Percentiles rank a stretch among this genome's conserved stretches.
Conservation (phyloP, 1,140 invertebrate species). For the Ephestia elutella region DNA sequence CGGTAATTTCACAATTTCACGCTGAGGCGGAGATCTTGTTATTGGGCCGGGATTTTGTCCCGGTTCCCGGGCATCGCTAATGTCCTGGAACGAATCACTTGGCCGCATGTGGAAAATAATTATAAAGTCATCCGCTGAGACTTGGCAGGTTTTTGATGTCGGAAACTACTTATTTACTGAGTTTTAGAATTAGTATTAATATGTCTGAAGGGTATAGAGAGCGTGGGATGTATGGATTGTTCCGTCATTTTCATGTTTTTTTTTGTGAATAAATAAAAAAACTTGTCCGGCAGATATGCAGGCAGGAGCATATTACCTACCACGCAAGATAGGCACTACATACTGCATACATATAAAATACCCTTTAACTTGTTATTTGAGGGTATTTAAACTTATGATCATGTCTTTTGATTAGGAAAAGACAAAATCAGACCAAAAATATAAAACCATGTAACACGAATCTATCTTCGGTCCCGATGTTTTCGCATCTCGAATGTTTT, state of each 20-base stretch:
- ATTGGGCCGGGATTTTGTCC: constrained; percentile 50
- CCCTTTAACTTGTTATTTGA: no score
- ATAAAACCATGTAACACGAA: background rate
- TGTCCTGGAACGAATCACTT: constrained; percentile 60
- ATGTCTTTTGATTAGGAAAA: no score
- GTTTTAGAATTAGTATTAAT: background rate
- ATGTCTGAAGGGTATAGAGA: background rate
- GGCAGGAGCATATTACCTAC: no score
- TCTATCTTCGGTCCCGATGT: background rate
- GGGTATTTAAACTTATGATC: no score
- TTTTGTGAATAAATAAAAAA: no score
- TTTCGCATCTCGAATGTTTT: constrained; percentile 5
- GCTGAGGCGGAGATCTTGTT: constrained; percentile 64
- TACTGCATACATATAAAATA: no score
- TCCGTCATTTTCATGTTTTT: no score
- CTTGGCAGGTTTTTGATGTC: constrained; percentile 35
- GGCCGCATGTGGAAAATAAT: constrained; percentile 65
- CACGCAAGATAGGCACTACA: no score
- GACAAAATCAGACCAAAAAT: background rate
- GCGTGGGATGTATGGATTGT: background rate
- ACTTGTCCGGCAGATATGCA: no score
- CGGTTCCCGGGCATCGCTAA: constrained; percentile 51
- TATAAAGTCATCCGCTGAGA: constrained; percentile 52
- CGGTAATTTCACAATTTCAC: constrained; percentile 71
- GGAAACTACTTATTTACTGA: constrained; percentile 47